Conservation (phyloP, 2,797 vertebrate species). For the Champsocephalus esox region DNA sequence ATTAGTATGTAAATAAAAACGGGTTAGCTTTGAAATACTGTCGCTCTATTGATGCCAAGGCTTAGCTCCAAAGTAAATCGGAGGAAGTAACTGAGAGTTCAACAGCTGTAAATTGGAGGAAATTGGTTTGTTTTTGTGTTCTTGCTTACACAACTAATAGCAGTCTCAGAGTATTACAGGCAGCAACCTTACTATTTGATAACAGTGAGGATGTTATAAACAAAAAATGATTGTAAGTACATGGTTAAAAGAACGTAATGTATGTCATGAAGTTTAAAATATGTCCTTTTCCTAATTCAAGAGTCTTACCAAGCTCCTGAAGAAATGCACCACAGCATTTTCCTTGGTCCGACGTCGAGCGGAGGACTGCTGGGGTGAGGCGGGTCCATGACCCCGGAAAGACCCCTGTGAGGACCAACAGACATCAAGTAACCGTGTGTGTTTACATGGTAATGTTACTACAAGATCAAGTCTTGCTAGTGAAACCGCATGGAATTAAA, state of each 20-base stretch:
- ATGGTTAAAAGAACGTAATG: background rate
- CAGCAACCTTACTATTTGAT: background rate
- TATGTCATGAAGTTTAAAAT: background rate
- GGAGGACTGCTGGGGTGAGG: slow-evolving; percentile 83
- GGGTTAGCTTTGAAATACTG: slow-evolving; percentile 10
- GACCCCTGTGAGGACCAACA: slow-evolving; percentile 77
- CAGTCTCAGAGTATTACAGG: background rate
- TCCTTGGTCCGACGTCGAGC: slow-evolving; percentile 82
- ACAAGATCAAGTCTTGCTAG: background rate
- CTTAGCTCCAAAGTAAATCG: slow-evolving; percentile 5
- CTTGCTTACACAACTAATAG: background rate
- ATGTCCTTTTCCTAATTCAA: background rate
- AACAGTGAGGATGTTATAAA: slow-evolving; percentile 1
- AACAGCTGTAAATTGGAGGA: slow-evolving; percentile 2
- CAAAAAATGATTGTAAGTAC: background rate
- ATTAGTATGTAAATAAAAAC: slow-evolving; percentile 25
- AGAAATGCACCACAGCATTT: slow-evolving; percentile 86
- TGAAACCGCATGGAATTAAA: background rate
- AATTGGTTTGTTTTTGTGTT: slow-evolving; percentile 2
- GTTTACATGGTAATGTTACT: background rate
- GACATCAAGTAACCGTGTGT: background rate
- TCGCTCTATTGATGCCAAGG: slow-evolving; percentile 4
- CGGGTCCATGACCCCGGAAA: slow-evolving; percentile 83
- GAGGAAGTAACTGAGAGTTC: slow-evolving; percentile 2
- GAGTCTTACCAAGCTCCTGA: slow-evolving; percentile 86